Evolutionary conservation across 2,888 invertebrate genomes (phyloP).

Genomic region (Oxyscelio sp.): DNA sequence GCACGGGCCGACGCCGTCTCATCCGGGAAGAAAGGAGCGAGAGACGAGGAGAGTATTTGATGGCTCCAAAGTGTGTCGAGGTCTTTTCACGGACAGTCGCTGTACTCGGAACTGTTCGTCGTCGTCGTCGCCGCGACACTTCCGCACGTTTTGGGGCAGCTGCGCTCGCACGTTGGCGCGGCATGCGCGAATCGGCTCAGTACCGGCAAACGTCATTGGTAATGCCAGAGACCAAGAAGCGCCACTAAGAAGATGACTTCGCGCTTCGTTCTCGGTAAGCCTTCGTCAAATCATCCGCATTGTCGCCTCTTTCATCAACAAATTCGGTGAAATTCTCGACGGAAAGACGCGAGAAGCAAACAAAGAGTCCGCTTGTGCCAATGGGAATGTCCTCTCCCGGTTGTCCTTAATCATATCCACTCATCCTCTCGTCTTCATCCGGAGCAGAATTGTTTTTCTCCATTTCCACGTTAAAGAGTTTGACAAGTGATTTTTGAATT

Average conservation of each 20-base stretch:
- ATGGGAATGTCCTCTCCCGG: too few relatives aligned
- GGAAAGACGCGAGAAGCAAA: too few relatives aligned
- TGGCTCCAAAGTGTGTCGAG: conserved; percentile 87
- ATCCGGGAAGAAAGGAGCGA: conserved; percentile 83
- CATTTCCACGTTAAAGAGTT: too few relatives aligned
- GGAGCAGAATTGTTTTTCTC: too few relatives aligned
- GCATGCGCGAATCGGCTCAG: conserved; percentile 60
- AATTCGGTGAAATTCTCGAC: too few relatives aligned
- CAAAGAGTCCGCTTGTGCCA: too few relatives aligned
- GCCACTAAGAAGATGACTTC: conserved; percentile 59
- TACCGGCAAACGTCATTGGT: conserved; percentile 65
- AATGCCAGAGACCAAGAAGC: conserved; percentile 69
- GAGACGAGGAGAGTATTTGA: conserved; percentile 78
- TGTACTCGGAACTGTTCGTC: conserved; percentile 78
- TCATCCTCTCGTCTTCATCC: too few relatives aligned
- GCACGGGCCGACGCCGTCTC: conserved; percentile 83
- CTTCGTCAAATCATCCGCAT: neutral
- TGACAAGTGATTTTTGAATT: too few relatives aligned
- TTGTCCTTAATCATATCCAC: too few relatives aligned
- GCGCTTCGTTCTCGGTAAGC: conserved; percentile 54
- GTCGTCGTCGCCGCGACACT: conserved; percentile 70
- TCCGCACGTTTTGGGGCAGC: conserved; percentile 68
- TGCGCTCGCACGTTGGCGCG: conserved; percentile 45
- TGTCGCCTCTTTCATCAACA: too few relatives aligned
- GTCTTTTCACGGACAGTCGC: conserved; percentile 88